Conservation (phyloP, 2,888 invertebrate species). For the Brenthis daphne region DNA sequence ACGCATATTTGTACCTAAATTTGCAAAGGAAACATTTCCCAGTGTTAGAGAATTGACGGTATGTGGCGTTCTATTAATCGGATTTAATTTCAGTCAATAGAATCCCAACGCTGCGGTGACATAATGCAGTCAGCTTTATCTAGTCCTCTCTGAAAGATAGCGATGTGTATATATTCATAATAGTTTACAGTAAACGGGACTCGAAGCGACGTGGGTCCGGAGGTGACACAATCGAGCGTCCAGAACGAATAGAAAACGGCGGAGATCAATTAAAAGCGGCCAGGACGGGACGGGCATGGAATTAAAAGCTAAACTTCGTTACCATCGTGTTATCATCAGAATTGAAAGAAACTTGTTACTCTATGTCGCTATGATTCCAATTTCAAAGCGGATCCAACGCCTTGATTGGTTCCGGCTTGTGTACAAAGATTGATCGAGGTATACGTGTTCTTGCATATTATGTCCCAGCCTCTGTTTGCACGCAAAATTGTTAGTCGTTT, state of each 20-base stretch:
- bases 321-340: conserved; percentile 72
- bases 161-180: background rate
- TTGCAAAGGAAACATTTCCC: conserved; percentile 8
- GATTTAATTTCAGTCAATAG: conserved; percentile 1
- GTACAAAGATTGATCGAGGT: conserved; percentile 55
- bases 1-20: conserved; percentile 5
- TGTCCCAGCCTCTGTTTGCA: conserved; percentile 34
- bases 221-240: conserved; percentile 50
- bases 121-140: background rate
- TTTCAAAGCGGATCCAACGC: conserved; percentile 74
- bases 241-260: conserved; percentile 61
- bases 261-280: conserved; percentile 69
- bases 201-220: conserved; percentile 5
- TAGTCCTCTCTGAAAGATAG: too few relatives aligned
- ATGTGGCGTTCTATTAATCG: background rate
- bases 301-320: conserved; percentile 80
- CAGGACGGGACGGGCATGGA: conserved; percentile 53
- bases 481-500: conserved; percentile 34
- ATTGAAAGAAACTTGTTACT: conserved; percentile 80
- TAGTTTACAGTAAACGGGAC: background rate
- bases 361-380: conserved; percentile 74
- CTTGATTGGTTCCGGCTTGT: conserved; percentile 73
- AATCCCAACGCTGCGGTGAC: background rate
- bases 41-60: background rate
- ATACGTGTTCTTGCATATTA: conserved; percentile 56